Percentiles rank a stretch among this genome's conserved stretches.
phyloP scores from a whole-genome alignment of 1,140 invertebrate genomes.

The Pectinophora gossypiella region DNA sequence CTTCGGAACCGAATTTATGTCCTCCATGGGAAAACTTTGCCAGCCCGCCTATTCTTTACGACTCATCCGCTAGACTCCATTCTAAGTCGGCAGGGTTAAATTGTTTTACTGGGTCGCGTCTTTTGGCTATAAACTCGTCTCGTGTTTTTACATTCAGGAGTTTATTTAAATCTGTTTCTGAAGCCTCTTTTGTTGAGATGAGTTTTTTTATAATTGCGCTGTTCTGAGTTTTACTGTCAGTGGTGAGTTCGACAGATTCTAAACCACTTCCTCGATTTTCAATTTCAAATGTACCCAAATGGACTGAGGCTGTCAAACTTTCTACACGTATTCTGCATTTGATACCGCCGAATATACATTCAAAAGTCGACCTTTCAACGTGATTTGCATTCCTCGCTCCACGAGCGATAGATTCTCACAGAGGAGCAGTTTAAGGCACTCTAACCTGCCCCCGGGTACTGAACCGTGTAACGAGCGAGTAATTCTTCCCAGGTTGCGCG shows the following conservation, averaged over 20 bases:
- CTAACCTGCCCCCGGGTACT: conserved; percentile 22
- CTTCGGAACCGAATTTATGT: conserved; percentile 73
- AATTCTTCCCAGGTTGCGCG: conserved; percentile 15
- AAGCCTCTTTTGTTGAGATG: too few relatives aligned
- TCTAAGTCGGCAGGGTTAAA: background rate
- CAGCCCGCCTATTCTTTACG: conserved; percentile 50
- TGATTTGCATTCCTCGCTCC: background rate
- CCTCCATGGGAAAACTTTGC: conserved; percentile 63
- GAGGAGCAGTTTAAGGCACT: conserved; percentile 44
- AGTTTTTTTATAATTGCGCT: too few relatives aligned
- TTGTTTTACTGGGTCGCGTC: background rate
- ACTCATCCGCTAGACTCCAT: background rate
- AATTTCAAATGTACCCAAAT: too few relatives aligned
- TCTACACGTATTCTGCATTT: too few relatives aligned
- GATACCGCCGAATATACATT: too few relatives aligned
- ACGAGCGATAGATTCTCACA: conserved; percentile 33
- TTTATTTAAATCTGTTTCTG: too few relatives aligned
- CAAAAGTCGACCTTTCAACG: too few relatives aligned
- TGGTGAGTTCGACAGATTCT: too few relatives aligned
- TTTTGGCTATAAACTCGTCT: background rate
- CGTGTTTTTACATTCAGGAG: too few relatives aligned
- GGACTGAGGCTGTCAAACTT: too few relatives aligned
- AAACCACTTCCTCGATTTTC: too few relatives aligned
- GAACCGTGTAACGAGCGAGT: conserved; percentile 30
- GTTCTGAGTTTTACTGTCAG: too few relatives aligned